phyloP scores from a whole-genome alignment of 1,140 invertebrate species.

The Brachionus plicatilis region DNA sequence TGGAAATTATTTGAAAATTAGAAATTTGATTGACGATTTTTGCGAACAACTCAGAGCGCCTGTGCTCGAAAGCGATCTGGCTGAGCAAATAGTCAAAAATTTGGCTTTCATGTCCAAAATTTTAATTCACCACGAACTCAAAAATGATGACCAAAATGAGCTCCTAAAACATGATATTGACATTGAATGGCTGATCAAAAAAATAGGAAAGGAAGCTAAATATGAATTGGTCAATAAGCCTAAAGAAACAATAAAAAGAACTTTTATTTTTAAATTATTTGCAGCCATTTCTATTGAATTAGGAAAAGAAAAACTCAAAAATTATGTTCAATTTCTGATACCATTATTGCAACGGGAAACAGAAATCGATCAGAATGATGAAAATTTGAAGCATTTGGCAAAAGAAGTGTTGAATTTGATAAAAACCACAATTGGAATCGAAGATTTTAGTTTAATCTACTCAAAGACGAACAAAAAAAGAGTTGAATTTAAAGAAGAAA shows the following conservation, averaged over 20 bases:
- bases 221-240: constrained; percentile 63
- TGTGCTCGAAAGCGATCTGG: constrained; percentile 47
- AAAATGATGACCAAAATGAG: constrained; percentile 44
- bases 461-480: constrained; percentile 60
- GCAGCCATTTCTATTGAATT: constrained; percentile 63
- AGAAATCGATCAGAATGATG: constrained; percentile 46
- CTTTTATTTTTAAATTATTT: constrained; percentile 67
- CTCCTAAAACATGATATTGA: constrained; percentile 46
- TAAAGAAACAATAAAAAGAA: constrained; percentile 59
- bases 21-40: constrained; percentile 66
- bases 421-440: constrained; percentile 63
- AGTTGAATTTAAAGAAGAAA: constrained; percentile 62
- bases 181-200: constrained; percentile 46
- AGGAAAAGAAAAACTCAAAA: constrained; percentile 58
- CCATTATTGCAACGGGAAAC: constrained; percentile 65
- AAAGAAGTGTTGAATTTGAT: constrained; percentile 65
- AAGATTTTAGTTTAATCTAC: constrained; percentile 63
- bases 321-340: constrained; percentile 61
- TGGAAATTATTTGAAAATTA: constrained; percentile 54
- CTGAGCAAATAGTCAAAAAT: constrained; percentile 63
- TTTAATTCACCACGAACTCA: constrained; percentile 55
- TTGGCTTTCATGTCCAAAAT: constrained; percentile 66
- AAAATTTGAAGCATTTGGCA: constrained; percentile 56
- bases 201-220: constrained; percentile 63
- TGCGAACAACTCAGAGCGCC: constrained; percentile 66